A percentile compares a stretch with the other conserved stretches of the same genome.
Evolutionary conservation across 1,140 invertebrate species (phyloP).

Genomic region (Nymphalis io): DNA sequence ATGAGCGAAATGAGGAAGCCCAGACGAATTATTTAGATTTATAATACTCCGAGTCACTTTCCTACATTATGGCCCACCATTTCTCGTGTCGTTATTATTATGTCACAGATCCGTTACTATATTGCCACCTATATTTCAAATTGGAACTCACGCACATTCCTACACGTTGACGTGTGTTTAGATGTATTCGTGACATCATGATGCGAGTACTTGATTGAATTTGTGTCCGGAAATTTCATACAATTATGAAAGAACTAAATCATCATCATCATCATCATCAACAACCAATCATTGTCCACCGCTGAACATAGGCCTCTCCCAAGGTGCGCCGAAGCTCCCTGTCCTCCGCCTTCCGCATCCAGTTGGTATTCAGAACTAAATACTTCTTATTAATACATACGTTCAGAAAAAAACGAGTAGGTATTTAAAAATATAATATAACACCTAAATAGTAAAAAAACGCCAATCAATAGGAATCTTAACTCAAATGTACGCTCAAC

Average conservation of each 20-base stretch:
- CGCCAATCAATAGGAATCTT: too few species aligned
- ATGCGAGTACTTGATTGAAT: neutral
- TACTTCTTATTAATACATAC: too few species aligned
- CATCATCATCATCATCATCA: too few species aligned
- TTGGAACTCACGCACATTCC: neutral
- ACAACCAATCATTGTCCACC: too few species aligned
- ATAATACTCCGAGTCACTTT: slow-evolving; percentile 27
- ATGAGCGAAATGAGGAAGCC: slow-evolving; percentile 23
- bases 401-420: too few species aligned
- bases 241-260: too few species aligned
- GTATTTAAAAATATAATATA: neutral
- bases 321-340: too few species aligned
- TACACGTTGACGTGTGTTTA: neutral
- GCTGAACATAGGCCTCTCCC: too few species aligned
- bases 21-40: slow-evolving; percentile 30
- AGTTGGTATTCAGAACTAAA: too few species aligned
- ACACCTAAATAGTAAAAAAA: neutral
- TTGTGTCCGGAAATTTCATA: neutral
- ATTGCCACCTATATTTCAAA: slow-evolving; percentile 20
- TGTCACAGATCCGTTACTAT: slow-evolving; percentile 9
- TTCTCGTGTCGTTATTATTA: slow-evolving; percentile 7
- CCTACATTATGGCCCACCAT: slow-evolving; percentile 14
- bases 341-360: too few species aligned
- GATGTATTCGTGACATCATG: neutral
- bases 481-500: neutral